Percentiles rank a stretch among this genome's conserved stretches.
These are phyloP conservation scores for Caenorhabditis elegans DNA, from an alignment of 1,140 invertebrate genomes.

Conservation along the genomic window WBcel235 BX284605.5:11419501-11420000, in stretches of 20 bases:
- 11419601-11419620: no score
- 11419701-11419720: not conserved
- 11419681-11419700: not conserved
- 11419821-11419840: not conserved
- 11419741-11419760: not conserved
- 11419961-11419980: not conserved
- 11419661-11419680: not conserved
- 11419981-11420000: no score
- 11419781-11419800: not conserved
- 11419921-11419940: not conserved
- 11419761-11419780: not conserved
- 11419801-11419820: not conserved
- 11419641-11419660: no score
- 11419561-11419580: not conserved
- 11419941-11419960: not conserved
- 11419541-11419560: constrained; percentile 16
- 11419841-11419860: not conserved
- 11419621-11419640: no score
- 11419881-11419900: not conserved
- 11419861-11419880: not conserved
- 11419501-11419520: not conserved
- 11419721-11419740: not conserved
- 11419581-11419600: not conserved
- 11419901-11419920: not conserved
- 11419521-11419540: not conserved